A percentile compares a stretch with the other conserved stretches of the same genome.
phyloP scores from a whole-genome alignment of 2,113 vertebrate species.

The Machaerirhynchus nigripectus region DNA sequence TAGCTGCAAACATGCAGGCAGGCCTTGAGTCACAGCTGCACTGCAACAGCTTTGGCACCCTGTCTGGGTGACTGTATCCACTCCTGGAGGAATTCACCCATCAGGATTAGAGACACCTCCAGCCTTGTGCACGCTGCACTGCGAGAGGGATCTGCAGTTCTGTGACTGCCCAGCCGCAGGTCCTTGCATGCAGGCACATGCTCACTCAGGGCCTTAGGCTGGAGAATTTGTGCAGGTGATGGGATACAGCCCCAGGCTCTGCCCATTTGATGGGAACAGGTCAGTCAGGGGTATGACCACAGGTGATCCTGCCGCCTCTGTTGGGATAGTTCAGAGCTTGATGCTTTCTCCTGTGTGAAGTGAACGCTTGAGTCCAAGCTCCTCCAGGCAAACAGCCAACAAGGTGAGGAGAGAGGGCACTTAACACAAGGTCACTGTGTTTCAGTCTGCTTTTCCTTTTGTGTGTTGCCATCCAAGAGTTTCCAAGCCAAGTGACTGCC shows the following conservation, averaged over 20 bases:
- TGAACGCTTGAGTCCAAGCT: background rate
- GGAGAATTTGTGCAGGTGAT: background rate
- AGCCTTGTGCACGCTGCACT: accelerated
- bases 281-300: accelerated
- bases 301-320: background rate
- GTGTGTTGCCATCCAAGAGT: background rate
- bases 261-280: background rate
- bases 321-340: background rate
- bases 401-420: background rate
- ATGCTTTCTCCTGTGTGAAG: background rate
- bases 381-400: background rate
- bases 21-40: background rate
- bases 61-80: background rate
- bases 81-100: background rate
- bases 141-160: accelerated
- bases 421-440: background rate
- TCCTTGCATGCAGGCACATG: background rate
- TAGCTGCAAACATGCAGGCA: background rate
- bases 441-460: background rate
- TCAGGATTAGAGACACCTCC: background rate
- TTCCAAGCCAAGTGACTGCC: background rate
- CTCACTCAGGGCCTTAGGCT: background rate
- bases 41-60: background rate
- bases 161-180: background rate
- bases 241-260: background rate